Evolutionary conservation across 2,113 vertebrate species (phyloP), one percentile per base, ranked within the genome.

Genomic region (Proterorhinus semilunaris): DNA sequence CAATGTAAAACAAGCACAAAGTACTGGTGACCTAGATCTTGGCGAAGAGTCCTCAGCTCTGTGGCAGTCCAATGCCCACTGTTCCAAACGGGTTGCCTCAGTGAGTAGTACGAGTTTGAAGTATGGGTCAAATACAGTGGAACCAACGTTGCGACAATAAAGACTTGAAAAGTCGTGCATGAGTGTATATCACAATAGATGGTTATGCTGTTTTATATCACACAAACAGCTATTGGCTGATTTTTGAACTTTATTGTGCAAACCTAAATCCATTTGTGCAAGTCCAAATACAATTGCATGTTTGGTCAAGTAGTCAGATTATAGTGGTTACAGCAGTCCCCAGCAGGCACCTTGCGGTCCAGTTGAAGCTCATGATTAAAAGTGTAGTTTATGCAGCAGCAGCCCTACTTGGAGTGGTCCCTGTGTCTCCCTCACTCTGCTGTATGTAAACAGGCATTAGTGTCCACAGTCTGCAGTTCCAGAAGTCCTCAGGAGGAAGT

Each of bases 401-500:
- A 42, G 65, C 44, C 43, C 21, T 69, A n/a, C 13, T 36, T 36
- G 27, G 27, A 11, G 57, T 57, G 11, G 65, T 66, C 45, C 52
- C 45, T 63, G 17, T 0, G 50, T 17, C 44, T 49, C 13, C 53
- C 63, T 44, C 43, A 65, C 8, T 6, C 42, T 65, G 4, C 27
- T 66, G 49, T 76, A 48, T 73, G 74, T 83, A 76, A 85, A 89
- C 78, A 82, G 27, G 69, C 42, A 76, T 73, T 66, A 78, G 63
- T 79, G 82, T 72, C 79, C 82, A 78, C 42, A 46, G 58, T 74
- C 59, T 71, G 42, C 62, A 68, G 47, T 46, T 79, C 48, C 53
- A 66, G 46, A 48, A 72, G 66, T 73, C 53, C 46, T 70, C 74
- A 80, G 72, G 80, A 89, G 89, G 89, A 91, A 88, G 84, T 86